Conservation (phyloP, 2,797 vertebrate genomes). For the Mus minutoides region DNA sequence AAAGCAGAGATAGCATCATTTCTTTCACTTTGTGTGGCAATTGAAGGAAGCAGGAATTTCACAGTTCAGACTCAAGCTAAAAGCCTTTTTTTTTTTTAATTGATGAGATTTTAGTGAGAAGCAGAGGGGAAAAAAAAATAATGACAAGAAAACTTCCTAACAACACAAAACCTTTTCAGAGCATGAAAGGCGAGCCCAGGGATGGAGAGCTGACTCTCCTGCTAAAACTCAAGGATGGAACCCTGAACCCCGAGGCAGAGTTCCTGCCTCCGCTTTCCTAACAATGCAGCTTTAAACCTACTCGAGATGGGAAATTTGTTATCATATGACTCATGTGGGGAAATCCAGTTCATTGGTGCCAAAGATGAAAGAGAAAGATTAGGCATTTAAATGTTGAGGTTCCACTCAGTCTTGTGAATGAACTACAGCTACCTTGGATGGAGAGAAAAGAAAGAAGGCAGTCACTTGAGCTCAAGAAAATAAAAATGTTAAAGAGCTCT, state of each 20-base stretch:
- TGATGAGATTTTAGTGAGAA: constrained; percentile 30
- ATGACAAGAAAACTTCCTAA: background rate
- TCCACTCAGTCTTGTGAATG: constrained; percentile 67
- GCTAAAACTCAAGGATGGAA: constrained; percentile 42
- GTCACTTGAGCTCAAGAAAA: constrained; percentile 53
- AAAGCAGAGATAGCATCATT: constrained; percentile 18
- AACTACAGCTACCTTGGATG: constrained; percentile 42
- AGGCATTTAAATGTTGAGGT: constrained; percentile 64
- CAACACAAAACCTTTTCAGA: constrained; percentile 30
- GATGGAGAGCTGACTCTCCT: background rate
- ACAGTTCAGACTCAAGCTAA: constrained; percentile 39
- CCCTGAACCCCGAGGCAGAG: constrained; percentile 37
- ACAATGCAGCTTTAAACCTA: constrained; percentile 61
- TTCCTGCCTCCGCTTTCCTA: constrained; percentile 1
- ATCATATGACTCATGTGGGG: constrained; percentile 79
- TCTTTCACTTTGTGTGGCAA: constrained; percentile 46
- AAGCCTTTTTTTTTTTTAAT: background rate
- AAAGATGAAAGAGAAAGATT: constrained; percentile 76
- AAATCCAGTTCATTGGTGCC: constrained; percentile 77
- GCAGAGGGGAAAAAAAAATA: background rate
- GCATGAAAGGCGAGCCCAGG: constrained; percentile 31
- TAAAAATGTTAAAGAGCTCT: constrained; percentile 25
- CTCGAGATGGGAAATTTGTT: constrained; percentile 77
- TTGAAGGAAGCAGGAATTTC: constrained; percentile 34
- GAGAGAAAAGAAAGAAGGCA: constrained; percentile 30